phyloP scores from a whole-genome alignment of 2,888 invertebrate genomes.

The Plutella xylostella region DNA sequence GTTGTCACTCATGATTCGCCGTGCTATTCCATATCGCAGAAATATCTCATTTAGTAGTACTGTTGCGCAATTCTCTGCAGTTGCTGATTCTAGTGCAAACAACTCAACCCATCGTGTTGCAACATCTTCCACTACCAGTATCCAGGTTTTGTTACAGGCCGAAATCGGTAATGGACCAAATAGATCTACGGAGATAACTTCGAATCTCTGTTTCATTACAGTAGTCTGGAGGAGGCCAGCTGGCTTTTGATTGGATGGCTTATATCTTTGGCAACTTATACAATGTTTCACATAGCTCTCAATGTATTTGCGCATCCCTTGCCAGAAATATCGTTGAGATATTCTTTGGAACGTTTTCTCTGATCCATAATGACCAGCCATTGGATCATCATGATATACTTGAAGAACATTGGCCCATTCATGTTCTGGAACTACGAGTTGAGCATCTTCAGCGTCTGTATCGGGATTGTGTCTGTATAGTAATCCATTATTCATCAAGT shows the following conservation, averaged over 20 bases:
- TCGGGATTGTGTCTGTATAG: constrained; percentile 19
- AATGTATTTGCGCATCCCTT: too few relatives aligned
- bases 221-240: neutral
- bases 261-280: neutral
- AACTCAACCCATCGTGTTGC: constrained; percentile 21
- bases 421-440: too few relatives aligned
- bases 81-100: constrained; percentile 17
- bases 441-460: constrained; percentile 17
- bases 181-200: neutral
- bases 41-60: constrained; percentile 17
- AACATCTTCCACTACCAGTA: too few relatives aligned
- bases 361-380: constrained; percentile 21
- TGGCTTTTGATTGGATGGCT: neutral
- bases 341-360: constrained; percentile 4
- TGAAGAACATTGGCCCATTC: too few relatives aligned
- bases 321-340: too few relatives aligned
- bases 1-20: constrained; percentile 29
- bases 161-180: neutral
- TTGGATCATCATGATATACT: constrained; percentile 19
- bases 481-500: constrained; percentile 21
- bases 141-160: constrained; percentile 6
- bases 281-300: neutral
- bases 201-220: too few relatives aligned
- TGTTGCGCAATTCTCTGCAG: constrained; percentile 16
- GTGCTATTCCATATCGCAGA: constrained; percentile 25